Evolutionary conservation across 2,113 vertebrate species (phyloP).

Genomic region (Eonycteris spelaea): DNA sequence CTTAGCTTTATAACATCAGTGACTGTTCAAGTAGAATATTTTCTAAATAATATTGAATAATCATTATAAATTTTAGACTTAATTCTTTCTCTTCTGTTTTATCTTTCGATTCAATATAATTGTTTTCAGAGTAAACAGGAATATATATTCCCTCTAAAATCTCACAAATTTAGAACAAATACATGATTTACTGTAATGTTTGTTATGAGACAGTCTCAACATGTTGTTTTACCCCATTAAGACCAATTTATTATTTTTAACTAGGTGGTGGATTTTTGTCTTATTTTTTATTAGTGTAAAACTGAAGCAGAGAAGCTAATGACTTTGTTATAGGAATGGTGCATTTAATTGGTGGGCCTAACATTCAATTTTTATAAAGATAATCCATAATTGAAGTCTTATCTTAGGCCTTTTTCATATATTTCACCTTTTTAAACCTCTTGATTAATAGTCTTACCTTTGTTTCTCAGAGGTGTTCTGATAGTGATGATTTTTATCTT

Average conservation of each 20-base stretch:
- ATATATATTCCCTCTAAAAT: background rate
- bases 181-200: background rate
- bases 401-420: background rate
- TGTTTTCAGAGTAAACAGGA: background rate
- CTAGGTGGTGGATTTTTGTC: background rate
- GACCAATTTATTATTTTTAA: background rate
- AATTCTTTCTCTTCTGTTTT: background rate
- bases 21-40: background rate
- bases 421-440: background rate
- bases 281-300: background rate
- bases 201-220: background rate
- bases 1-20: background rate
- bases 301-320: background rate
- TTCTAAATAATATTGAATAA: background rate
- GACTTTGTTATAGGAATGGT: background rate
- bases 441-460: background rate
- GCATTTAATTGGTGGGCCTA: background rate
- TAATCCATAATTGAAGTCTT: background rate
- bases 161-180: background rate
- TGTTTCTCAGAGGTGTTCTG: background rate
- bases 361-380: background rate
- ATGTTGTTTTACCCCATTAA: background rate
- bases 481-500: background rate
- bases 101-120: background rate
- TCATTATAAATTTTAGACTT: background rate